Conservation (phyloP, 2,888 invertebrate species). For the Flexamia atlantica region DNA sequence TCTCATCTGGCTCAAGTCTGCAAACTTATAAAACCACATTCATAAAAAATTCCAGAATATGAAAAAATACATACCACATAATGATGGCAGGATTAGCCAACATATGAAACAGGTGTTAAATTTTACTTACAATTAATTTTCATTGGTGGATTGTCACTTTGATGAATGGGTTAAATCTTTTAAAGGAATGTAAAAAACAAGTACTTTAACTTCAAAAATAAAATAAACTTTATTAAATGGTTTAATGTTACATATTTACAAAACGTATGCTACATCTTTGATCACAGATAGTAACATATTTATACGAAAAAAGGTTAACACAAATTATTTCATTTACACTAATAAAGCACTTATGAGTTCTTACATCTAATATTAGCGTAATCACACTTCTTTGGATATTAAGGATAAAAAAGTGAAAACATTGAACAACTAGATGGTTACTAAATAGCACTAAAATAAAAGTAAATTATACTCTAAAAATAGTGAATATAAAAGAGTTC, state of each 20-base stretch:
- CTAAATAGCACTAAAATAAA: constrained; percentile 2
- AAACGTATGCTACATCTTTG: constrained; percentile 27
- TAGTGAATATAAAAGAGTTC: too few relatives aligned
- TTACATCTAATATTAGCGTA: background rate
- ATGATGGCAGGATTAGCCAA: too few relatives aligned
- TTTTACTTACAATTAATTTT: too few relatives aligned
- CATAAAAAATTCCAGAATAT: too few relatives aligned
- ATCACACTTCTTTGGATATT: constrained; percentile 10
- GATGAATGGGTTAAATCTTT: too few relatives aligned
- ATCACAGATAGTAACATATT: background rate
- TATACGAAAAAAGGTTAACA: constrained; percentile 4
- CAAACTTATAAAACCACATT: too few relatives aligned
- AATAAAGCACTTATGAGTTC: background rate
- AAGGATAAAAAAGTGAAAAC: background rate
- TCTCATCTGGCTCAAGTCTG: too few relatives aligned
- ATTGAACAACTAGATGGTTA: background rate
- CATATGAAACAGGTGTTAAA: too few relatives aligned
- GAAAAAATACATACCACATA: too few relatives aligned
- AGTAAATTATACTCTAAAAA: background rate
- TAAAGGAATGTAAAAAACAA: too few relatives aligned
- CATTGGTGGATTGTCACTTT: too few relatives aligned
- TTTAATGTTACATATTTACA: constrained; percentile 23
- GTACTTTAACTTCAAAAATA: constrained; percentile 13
- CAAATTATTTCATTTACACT: background rate
- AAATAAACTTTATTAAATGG: constrained; percentile 10